Evolutionary conservation across 2,113 vertebrate genomes (phyloP).

Genomic region (Gracilinanus agilis): DNA sequence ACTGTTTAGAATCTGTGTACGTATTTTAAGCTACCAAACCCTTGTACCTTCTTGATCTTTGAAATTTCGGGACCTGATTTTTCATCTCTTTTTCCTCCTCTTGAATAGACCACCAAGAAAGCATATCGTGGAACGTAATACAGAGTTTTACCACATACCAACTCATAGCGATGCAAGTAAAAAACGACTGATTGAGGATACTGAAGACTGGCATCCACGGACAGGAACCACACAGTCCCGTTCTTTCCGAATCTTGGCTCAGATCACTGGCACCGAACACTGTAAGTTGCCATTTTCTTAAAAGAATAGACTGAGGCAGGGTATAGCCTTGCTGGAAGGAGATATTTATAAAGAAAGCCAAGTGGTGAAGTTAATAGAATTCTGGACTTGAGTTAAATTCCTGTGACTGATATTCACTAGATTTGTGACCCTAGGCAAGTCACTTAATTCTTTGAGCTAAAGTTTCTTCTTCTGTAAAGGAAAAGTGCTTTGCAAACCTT

Average conservation of each 20-base stretch:
- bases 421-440: neutral
- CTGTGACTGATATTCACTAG: neutral
- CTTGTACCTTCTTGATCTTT: neutral
- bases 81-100: neutral
- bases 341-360: neutral
- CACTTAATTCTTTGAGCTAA: neutral
- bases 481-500: neutral
- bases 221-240: slow-evolving; percentile 96
- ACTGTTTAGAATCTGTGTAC: slow-evolving; percentile 52
- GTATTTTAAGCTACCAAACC: neutral
- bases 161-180: slow-evolving; percentile 95
- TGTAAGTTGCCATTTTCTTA: slow-evolving; percentile 81
- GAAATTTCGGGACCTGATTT: slow-evolving; percentile 20
- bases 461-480: neutral
- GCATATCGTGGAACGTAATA: slow-evolving; percentile 93
- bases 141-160: slow-evolving; percentile 95
- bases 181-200: slow-evolving; percentile 96
- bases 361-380: neutral
- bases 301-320: neutral
- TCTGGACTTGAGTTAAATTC: neutral
- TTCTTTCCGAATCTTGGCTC: slow-evolving; percentile 97
- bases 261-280: slow-evolving; percentile 96
- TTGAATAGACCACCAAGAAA: slow-evolving; percentile 88
- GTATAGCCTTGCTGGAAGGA: neutral
- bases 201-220: slow-evolving; percentile 96